Evolutionary conservation across 2,888 invertebrate genomes (phyloP).

Genomic region (Criorhina ranunculi): DNA sequence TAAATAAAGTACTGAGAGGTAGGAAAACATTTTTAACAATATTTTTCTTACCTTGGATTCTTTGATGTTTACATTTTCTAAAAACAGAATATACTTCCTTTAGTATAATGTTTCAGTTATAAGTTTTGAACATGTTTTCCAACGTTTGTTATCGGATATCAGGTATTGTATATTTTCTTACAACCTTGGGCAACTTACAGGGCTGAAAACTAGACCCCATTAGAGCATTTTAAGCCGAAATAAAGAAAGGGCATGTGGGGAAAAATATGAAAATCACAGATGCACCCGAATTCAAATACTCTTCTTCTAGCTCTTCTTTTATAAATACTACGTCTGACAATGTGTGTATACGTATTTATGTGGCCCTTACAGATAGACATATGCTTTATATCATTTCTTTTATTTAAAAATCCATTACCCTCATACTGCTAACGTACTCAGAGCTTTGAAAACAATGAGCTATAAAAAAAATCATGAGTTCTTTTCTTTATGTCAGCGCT

Average conservation of each 20-base stretch:
- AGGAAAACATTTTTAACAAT: neutral
- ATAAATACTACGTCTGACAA: neutral
- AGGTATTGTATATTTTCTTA: no score
- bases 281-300: neutral
- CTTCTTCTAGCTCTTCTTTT: neutral
- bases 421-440: neutral
- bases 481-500: conserved; percentile 23
- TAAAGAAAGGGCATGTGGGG: no score
- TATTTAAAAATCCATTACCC: conserved; percentile 28
- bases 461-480: conserved; percentile 26
- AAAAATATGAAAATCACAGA: no score
- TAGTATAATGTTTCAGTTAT: no score
- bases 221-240: no score
- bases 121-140: no score
- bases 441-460: conserved; percentile 23
- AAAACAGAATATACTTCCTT: no score
- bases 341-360: neutral
- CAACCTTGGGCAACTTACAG: no score
- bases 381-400: conserved; percentile 6
- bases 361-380: neutral
- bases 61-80: no score
- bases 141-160: no score
- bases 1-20: neutral
- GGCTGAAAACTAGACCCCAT: no score
- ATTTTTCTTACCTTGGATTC: no score